Base-by-base conservation (phyloP, 2,113 vertebrate species). In the Albula glossodonta region DNA sequence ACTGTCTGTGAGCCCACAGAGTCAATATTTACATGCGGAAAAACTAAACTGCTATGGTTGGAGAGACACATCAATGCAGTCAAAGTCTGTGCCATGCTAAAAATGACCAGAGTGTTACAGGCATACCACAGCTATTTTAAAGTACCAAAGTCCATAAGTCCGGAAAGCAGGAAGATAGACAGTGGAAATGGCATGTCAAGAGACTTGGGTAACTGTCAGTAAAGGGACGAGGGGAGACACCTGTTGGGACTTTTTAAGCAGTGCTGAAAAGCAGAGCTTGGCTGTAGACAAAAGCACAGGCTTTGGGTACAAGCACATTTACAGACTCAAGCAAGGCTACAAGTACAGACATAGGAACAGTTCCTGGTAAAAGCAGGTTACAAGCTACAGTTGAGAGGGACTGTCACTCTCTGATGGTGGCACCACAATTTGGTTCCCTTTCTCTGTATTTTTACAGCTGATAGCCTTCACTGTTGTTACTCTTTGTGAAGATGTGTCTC, bases 1-100 rank as follows among this genome's bases (percentile, higher is more conserved):
- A 31, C 70, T 74, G n/a, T 74, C 70, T 7, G 9, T 74, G 9
- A 1, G 70, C 17, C 60, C n/a, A 31, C 70, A 10, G 9, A 25
- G 80, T 81, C 51, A 53, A 53, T 81, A 81, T 81, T 81, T 52
- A 81, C 80, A 81, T 6, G 51, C 1, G 80, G 80, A 81, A 53
- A 31, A 74, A 17, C 50, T 9, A 80, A 80, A 11, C 31, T 79
- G 31, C 78, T 49, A 31, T 48, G 19, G n/a, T 25, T 50, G 15
- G 51, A 9, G 19, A 52, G 50, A 22, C 25, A 19, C 49, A 81
- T 81, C 22, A 15, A 17, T 49, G 41, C 22, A 81, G 80, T 19
- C 51, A 9, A 25, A 53, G 15, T n/a, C 80, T 22, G 78, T 8
- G n/a, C 70, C 70, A 25, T n/a, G 60, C 60, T 0, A 22, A 22